Percentiles rank a stretch among this genome's conserved stretches.
phyloP scores from a whole-genome alignment of 53 echinoderm and acorn worm species.

The Zoroaster sp. region DNA sequence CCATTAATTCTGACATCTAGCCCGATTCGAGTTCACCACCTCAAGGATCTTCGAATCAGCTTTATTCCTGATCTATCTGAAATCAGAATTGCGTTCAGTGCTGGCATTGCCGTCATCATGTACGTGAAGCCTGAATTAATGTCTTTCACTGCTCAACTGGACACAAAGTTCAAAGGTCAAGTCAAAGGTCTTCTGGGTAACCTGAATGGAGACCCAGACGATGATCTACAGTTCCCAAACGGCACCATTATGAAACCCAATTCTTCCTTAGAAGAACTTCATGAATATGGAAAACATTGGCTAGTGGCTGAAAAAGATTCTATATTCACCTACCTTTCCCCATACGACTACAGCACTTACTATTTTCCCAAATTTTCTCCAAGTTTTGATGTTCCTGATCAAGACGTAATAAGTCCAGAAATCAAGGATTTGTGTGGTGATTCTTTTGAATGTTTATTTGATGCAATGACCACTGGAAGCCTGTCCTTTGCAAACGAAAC shows the following conservation, averaged over 20 bases:
- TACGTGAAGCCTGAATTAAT: constrained; percentile 40
- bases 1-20: not conserved
- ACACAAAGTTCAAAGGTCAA: constrained; percentile 34
- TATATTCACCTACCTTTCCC: constrained; percentile 62
- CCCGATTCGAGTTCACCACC: not conserved
- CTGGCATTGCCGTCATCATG: constrained; percentile 38
- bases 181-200: constrained; percentile 63
- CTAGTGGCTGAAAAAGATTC: constrained; percentile 34
- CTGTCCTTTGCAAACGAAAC: constrained; percentile 53
- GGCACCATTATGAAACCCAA: constrained; percentile 4
- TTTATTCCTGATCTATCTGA: constrained; percentile 28
- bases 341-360: constrained; percentile 60
- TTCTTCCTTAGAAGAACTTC: constrained; percentile 49
- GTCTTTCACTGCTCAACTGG: constrained; percentile 67
- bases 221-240: constrained; percentile 53
- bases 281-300: constrained; percentile 58
- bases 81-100: constrained; percentile 34
- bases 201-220: constrained; percentile 55
- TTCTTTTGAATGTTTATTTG: constrained; percentile 59
- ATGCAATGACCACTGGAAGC: constrained; percentile 47
- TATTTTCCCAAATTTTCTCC: constrained; percentile 46
- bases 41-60: not conserved
- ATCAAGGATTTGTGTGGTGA: constrained; percentile 60
- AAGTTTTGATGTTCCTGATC: constrained; percentile 53
- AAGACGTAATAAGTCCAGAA: constrained; percentile 43